phyloP scores from a whole-genome alignment of 2,113 vertebrate species.

The human region DNA sequence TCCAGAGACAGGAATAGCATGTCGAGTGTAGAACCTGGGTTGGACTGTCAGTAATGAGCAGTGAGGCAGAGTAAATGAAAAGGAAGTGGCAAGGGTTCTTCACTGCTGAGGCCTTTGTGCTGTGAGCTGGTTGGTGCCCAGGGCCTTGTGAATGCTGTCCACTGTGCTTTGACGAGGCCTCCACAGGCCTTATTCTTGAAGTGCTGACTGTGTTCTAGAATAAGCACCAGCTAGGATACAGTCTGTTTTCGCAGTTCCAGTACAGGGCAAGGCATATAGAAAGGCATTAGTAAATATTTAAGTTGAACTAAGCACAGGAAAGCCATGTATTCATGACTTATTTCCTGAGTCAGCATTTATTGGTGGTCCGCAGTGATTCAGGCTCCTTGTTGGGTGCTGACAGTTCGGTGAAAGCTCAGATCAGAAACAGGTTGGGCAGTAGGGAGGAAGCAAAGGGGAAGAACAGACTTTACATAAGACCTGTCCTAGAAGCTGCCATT shows the following conservation, averaged over 20 bases:
- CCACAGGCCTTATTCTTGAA: neutral
- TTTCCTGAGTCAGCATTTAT: neutral
- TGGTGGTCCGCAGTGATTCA: fast-evolving
- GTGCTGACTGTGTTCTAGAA: too few relatives aligned
- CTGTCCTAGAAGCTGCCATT: too few relatives aligned
- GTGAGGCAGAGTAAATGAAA: neutral
- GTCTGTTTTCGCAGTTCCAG: neutral
- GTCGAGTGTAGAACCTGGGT: fast-evolving
- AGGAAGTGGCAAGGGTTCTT: neutral
- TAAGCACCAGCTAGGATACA: fast-evolving
- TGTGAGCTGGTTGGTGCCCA: fast-evolving
- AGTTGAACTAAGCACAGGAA: neutral
- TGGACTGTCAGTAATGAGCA: fast-evolving
- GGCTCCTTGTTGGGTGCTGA: neutral
- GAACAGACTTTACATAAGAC: neutral
- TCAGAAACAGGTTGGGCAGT: neutral
- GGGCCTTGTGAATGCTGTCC: neutral
- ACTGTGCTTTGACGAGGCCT: neutral
- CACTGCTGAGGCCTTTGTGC: neutral
- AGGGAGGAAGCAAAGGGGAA: neutral
- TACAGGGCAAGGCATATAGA: neutral
- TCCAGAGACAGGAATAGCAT: fast-evolving
- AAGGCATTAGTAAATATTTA: neutral
- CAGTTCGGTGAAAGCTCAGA: neutral
- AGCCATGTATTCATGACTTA: fast-evolving